Evolutionary conservation across 2,113 vertebrate species (phyloP), one percentile per base, ranked within the genome.

Genomic region (Syrrhaptes paradoxus): DNA sequence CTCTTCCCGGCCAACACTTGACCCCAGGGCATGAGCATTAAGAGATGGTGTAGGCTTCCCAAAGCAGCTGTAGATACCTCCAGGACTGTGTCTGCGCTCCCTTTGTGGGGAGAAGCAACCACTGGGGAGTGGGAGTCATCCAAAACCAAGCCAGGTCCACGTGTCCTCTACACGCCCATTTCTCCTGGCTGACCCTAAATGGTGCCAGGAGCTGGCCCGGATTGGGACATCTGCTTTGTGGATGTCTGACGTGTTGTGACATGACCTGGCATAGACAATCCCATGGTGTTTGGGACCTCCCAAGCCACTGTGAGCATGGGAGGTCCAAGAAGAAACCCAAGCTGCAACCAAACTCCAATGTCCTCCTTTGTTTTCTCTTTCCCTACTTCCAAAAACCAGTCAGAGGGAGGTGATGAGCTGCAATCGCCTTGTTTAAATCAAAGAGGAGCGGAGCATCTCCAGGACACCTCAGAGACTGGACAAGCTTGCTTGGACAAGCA

Each of bases 381-480:
- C 48, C 14, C 81, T 6, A 1, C 51, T 92, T 76, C 41, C 11
- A 5, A 72, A 90, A 87, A 85, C 10, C 82, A 89, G 89, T 38
- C 68, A 78, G 76, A 86, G 92, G 96, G 75, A 87, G 87, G 43
- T 94, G 95, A 98, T 73, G 16, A 0, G 13, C 82, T 77, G 61
- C 71, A 21, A 32, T 25, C 1, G 17, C 48, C 58, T 10, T 16
- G 3, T 41, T 25, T 19, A 13, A 63, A 81, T 24, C 19, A 48
- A 58, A 8, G 3, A 11, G 25, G 51, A 66, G 26, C 0, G 2
- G 49, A 78, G 72, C 21, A 0, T 12, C 18, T 54, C 21, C 36
- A 28, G 48, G 5, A 59, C 25, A 13, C 20, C 43, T 71, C 6
- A 0, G 2, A 59, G 61, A 45, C 15, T 21, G 63, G 34, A 38